Evolutionary conservation across 2,888 invertebrate species (phyloP).

Genomic region (Himalopsyche kuldschensis): DNA sequence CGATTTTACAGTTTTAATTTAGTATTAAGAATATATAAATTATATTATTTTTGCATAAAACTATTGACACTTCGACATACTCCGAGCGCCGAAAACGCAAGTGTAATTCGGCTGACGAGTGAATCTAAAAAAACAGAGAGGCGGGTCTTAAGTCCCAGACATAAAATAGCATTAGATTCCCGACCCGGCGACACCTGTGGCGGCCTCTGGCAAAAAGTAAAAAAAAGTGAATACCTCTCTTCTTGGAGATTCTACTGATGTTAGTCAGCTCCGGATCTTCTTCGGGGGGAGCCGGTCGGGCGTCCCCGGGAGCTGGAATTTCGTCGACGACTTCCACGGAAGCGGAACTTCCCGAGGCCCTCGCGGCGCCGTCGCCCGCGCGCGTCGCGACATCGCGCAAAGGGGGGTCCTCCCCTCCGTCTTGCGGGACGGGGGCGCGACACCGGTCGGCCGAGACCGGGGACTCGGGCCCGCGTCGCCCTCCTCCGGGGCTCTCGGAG

Average conservation of each 20-base stretch:
- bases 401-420: constrained; percentile 40
- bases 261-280: constrained; percentile 58
- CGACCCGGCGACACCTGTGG: too few species aligned
- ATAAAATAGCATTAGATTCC: too few species aligned
- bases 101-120: too few species aligned
- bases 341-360: background rate
- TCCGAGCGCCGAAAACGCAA: too few species aligned
- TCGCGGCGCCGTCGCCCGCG: background rate
- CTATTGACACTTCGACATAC: too few species aligned
- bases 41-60: too few species aligned
- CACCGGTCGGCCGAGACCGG: constrained; percentile 50
- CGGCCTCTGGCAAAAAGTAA: too few species aligned
- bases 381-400: background rate
- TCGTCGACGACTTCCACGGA: constrained; percentile 22
- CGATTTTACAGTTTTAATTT: too few species aligned
- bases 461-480: background rate
- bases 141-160: too few species aligned
- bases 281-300: constrained; percentile 48
- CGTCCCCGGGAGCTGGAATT: constrained; percentile 6
- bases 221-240: constrained; percentile 49
- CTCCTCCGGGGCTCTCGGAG: constrained; percentile 1
- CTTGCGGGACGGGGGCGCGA: constrained; percentile 55
- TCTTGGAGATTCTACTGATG: constrained; percentile 62
- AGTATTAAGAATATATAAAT: too few species aligned
- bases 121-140: constrained; percentile 32